Percentiles rank a stretch among this genome's conserved stretches.
Evolutionary conservation across 2,113 vertebrate species (phyloP).

Genomic region (Pantherophis guttatus): DNA sequence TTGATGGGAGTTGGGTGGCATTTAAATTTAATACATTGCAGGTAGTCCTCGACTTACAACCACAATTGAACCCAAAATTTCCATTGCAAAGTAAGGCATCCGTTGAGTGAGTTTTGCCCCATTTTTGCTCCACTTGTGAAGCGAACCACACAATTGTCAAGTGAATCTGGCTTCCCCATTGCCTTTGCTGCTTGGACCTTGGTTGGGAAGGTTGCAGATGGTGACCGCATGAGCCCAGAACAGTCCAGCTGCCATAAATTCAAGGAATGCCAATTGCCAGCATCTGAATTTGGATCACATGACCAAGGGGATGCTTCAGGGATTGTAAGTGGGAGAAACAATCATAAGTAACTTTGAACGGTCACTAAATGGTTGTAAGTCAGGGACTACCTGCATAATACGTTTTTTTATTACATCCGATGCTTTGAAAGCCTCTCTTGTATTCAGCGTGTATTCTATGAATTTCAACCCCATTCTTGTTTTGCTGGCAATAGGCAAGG

Average conservation of each 20-base stretch:
- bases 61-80: neutral
- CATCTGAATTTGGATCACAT: neutral
- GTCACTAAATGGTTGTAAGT: neutral
- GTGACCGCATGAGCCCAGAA: too few relatives aligned
- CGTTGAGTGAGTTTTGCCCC: neutral
- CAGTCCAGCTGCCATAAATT: too few relatives aligned
- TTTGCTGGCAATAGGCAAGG: neutral
- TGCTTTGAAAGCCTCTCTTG: neutral
- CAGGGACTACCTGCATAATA: neutral
- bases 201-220: too few relatives aligned
- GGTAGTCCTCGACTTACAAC: neutral
- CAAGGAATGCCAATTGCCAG: too few relatives aligned
- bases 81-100: neutral
- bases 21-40: neutral
- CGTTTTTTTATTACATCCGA: neutral
- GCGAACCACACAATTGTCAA: neutral
- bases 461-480: neutral
- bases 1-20: neutral
- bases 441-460: neutral
- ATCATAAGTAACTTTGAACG: neutral
- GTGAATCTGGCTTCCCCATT: neutral
- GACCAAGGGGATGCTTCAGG: neutral
- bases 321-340: neutral
- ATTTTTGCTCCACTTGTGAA: neutral
- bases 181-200: too few relatives aligned